phyloP scores from a whole-genome alignment of 2,888 invertebrate species.

The Parnassius orleans region DNA sequence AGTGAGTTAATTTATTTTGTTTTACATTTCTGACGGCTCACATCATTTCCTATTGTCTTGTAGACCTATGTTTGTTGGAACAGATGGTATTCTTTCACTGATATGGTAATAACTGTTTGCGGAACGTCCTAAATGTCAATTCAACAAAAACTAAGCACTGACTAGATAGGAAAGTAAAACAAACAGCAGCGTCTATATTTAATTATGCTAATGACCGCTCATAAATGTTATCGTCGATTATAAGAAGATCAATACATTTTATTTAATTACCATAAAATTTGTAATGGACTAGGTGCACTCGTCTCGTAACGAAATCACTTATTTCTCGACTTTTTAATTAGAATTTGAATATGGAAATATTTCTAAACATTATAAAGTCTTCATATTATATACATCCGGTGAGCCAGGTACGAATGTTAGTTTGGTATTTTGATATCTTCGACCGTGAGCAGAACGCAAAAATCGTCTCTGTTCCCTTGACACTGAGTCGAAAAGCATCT shows the following conservation, averaged over 20 bases:
- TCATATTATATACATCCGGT: conserved; percentile 23
- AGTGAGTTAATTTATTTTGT: conserved; percentile 15
- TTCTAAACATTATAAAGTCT: conserved; percentile 17
- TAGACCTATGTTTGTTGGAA: conserved; percentile 8
- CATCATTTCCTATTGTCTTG: conserved; percentile 7
- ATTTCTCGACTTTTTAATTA: conserved; percentile 17
- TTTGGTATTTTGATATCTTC: not conserved
- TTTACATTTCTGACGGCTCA: not conserved
- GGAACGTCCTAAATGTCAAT: conserved; percentile 1
- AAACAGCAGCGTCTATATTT: conserved; percentile 18
- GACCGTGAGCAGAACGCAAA: not conserved
- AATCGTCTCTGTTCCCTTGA: not conserved
- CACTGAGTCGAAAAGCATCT: not conserved
- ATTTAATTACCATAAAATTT: conserved; percentile 9
- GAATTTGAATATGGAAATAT: conserved; percentile 7
- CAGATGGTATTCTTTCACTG: conserved; percentile 14
- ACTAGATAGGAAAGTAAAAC: conserved; percentile 8
- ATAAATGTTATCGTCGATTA: conserved; percentile 20
- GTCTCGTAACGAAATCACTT: conserved; percentile 9
- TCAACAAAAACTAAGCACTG: conserved; percentile 2
- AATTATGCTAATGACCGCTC: conserved; percentile 21
- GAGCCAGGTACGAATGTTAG: conserved; percentile 13
- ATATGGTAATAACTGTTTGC: conserved; percentile 16
- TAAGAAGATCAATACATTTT: conserved; percentile 18
- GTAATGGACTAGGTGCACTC: conserved; percentile 4